Evolutionary conservation across 2,797 vertebrate genomes (phyloP), one percentile per base, ranked within the genome.

Genomic region (Eleutherodactylus coqui): DNA sequence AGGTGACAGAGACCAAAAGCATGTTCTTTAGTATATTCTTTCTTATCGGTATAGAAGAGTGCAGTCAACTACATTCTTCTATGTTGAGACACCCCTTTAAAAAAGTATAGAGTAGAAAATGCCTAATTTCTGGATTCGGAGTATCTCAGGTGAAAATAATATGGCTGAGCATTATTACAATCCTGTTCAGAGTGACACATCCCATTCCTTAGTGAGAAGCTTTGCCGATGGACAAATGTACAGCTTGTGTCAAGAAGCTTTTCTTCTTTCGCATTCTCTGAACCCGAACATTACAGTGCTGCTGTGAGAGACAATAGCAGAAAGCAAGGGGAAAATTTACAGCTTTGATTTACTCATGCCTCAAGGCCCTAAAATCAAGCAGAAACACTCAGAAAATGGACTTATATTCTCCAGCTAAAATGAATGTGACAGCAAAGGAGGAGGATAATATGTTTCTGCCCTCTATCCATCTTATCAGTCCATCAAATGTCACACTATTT

Each of bases 261-360:
- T 47, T 76, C 55, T 75, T 73, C 43, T 81, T 64, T 51, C 5
- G 43, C 38, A 78, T 16, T 77, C 62, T 79, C 60, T 79, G 62
- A 81, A 75, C 38, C 55, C 38, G 21, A 75, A 67, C 55, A 36
- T 86, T 81, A 75, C 43, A 34, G 51, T 53, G 53, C 32, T 81
- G 78, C 55, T 51, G 85, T 75, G 55, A 51, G 38, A 75, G 78
- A 53, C 53, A 38, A 64, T 13, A 49, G 78, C 32, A 81, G 67
- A 84, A 75, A 75, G 84, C 49, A 72, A 86, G 81, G 87, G 13
- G 34, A 36, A 87, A 62, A 82, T 82, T 41, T n/a, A 53, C 86
- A 85, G 83, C 85, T 86, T 86, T 86, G 72, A 86, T 86, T 86
- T 67, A 70, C 85, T 77, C 79, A 69, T 69, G 79, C 85, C 85